Conservation (phyloP, 30 jellyfish, hydroid and myxozoan species). For the Pelagia noctiluca region DNA sequence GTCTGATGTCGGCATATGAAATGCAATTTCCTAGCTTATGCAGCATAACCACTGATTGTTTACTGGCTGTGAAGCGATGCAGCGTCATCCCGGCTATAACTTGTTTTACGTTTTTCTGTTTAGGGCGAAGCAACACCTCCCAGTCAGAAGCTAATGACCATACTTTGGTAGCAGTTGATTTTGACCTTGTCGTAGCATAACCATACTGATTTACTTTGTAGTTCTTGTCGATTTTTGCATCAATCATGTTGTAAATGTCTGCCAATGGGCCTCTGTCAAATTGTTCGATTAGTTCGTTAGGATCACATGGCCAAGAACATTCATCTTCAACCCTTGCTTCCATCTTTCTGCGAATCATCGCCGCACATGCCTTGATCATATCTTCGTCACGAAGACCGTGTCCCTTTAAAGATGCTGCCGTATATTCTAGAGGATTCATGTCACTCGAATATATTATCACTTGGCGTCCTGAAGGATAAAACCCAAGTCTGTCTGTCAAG, state of each 20-base stretch:
- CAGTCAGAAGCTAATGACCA: conserved; percentile 61
- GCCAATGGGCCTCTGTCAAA: conserved; percentile 37
- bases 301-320: conserved; percentile 26
- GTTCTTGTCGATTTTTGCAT: conserved; percentile 30
- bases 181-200: conserved; percentile 26
- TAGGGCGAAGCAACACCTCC: conserved; percentile 44
- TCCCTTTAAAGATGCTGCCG: conserved; percentile 45
- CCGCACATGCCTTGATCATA: conserved; percentile 32
- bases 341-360: conserved; percentile 2
- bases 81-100: conserved; percentile 47
- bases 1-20: conserved; percentile 37
- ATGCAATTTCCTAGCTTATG: conserved; percentile 54
- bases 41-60: conserved; percentile 35
- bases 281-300: conserved; percentile 30
- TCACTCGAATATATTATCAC: conserved; percentile 49
- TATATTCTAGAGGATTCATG: conserved; percentile 55
- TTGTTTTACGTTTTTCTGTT: conserved; percentile 22
- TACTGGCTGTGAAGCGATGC: conserved; percentile 40
- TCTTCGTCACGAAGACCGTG: conserved; percentile 54
- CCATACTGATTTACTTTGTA: conserved; percentile 28
- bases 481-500: conserved; percentile 9
- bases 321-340: not conserved
- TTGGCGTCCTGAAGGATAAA: conserved; percentile 4
- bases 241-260: conserved; percentile 44
- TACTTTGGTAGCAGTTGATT: conserved; percentile 37